Percentiles rank a stretch among this genome's conserved stretches.
These are phyloP conservation scores for Alca torda DNA, from an alignment of 2,797 vertebrate genomes.

Conservation along the genomic window DNA sequence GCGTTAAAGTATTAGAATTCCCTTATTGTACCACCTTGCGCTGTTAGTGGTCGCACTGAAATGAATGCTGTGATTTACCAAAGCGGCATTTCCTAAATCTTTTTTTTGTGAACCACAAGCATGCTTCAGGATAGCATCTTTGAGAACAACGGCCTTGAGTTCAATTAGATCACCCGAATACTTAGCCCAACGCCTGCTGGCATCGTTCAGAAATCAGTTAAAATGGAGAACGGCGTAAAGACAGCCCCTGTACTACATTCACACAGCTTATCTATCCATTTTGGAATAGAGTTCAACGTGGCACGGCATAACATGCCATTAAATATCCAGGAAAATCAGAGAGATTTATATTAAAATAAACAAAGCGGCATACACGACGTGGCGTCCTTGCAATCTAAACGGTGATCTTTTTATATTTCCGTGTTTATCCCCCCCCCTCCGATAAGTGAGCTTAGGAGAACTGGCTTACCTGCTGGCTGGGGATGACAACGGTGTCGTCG, in stretches of 20 bases:
- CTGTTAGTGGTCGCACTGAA: neutral
- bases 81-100: neutral
- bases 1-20: neutral
- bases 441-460: neutral
- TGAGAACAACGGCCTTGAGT: neutral
- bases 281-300: neutral
- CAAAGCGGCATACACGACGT: accelerated
- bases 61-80: neutral
- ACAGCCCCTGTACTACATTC: neutral
- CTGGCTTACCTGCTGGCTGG: constrained; percentile 86
- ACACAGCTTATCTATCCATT: neutral
- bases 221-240: neutral
- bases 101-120: neutral
- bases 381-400: neutral
- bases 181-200: neutral
- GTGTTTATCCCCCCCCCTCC: neutral
- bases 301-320: neutral
- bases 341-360: neutral
- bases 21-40: neutral
- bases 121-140: neutral
- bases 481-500: constrained; percentile 85
- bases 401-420: neutral
- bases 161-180: neutral
- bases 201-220: neutral
- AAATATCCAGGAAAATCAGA: neutral